A percentile compares a stretch with the other conserved stretches of the same genome.
phyloP scores from a whole-genome alignment of 2,797 vertebrate genomes.

The Falco cherrug region DNA sequence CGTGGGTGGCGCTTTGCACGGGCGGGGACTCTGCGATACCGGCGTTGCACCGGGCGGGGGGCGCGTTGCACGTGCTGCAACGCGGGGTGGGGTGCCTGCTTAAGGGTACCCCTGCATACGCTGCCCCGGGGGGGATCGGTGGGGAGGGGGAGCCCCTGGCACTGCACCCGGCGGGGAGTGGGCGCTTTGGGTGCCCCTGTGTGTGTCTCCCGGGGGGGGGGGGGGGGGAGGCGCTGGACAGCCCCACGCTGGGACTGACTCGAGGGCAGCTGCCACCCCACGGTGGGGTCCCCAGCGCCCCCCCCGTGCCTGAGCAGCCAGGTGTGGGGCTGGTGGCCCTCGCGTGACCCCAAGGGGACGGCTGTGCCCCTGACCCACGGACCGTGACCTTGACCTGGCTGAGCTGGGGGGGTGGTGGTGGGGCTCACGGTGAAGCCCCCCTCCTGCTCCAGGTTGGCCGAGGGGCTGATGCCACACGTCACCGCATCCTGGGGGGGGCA shows the following conservation, averaged over 20 bases:
- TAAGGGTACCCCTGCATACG: not conserved
- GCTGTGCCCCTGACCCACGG: not conserved
- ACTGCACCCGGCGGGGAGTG: too few species aligned
- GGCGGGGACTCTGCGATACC: not conserved
- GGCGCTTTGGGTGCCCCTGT: too few species aligned
- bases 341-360: not conserved
- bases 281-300: not conserved
- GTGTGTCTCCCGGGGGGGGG: too few species aligned
- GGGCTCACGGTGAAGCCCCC: too few species aligned
- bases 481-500: not conserved
- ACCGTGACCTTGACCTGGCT: not conserved
- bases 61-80: not conserved
- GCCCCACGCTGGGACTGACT: not conserved
- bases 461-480: not conserved
- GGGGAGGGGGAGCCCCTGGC: not conserved
- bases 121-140: too few species aligned
- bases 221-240: too few species aligned
- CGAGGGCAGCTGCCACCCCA: not conserved
- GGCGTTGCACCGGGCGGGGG: not conserved
- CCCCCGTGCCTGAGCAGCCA: not conserved
- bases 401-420: not conserved
- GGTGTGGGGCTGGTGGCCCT: not conserved
- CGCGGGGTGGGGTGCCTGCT: too few species aligned
- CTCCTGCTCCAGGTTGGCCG: not conserved
- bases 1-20: not conserved